These are phyloP conservation scores for Aptenodytes forsteri DNA, from an alignment of 2,113 vertebrate species.

Conservation along the genomic window DNA sequence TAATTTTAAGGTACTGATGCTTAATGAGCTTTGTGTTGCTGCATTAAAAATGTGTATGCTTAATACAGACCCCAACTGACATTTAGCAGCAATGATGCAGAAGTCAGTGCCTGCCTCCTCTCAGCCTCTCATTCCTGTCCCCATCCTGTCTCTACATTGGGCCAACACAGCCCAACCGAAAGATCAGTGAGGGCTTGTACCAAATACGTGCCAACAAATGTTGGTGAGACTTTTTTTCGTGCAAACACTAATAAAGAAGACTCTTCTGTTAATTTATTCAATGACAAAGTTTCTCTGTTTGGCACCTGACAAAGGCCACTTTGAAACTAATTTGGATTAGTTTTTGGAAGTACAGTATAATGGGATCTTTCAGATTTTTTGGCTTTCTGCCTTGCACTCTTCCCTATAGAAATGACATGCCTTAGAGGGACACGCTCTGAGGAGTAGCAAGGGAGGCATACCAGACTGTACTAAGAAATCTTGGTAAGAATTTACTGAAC, in stretches of 20 bases:
- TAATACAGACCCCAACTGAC: background rate
- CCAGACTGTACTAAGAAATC: background rate
- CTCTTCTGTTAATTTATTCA: background rate
- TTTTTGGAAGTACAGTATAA: background rate
- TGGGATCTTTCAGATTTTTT: background rate
- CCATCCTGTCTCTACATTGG: background rate
- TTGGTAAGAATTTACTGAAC: background rate
- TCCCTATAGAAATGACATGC: background rate
- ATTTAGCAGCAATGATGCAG: background rate
- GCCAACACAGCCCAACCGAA: background rate
- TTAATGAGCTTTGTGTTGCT: background rate
- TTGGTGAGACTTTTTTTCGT: background rate
- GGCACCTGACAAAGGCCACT: background rate
- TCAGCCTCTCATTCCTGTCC: background rate
- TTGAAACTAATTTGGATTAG: background rate
- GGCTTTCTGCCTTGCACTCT: background rate
- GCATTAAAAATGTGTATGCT: background rate
- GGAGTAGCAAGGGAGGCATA: background rate
- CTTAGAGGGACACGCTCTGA: background rate
- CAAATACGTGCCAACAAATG: background rate
- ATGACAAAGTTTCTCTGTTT: background rate
- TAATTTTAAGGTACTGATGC: background rate
- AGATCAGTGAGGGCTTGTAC: background rate
- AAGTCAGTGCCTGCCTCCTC: background rate
- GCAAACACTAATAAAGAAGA: background rate